Conservation (phyloP, 1,140 invertebrate genomes). For the Drosophila grimshawi region DNA sequence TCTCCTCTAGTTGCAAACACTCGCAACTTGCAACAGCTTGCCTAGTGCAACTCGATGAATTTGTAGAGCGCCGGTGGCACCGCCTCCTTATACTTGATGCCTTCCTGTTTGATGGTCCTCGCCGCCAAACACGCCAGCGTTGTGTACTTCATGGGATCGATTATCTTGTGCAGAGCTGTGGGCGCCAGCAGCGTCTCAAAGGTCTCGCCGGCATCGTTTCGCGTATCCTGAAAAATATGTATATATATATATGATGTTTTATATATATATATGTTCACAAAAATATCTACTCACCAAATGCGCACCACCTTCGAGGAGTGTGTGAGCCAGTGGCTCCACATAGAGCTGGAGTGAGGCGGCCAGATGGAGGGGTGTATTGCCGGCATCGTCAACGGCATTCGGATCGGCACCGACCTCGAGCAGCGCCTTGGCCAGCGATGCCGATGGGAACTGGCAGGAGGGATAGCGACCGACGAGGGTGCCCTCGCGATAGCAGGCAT, state of each 20-base stretch:
- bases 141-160: conserved; percentile 92
- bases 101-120: conserved; percentile 86
- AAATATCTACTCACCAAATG: conserved; percentile 87
- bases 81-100: conserved; percentile 63
- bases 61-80: conserved; percentile 75
- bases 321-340: conserved; percentile 88
- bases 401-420: conserved; percentile 93
- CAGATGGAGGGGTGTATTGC: conserved; percentile 86
- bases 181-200: conserved; percentile 89
- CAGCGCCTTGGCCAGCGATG: conserved; percentile 90
- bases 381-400: conserved; percentile 90
- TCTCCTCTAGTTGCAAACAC: conserved; percentile 34
- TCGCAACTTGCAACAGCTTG: conserved; percentile 19
- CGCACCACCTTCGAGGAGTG: conserved; percentile 91
- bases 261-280: neutral
- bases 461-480: conserved; percentile 88
- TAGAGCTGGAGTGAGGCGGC: conserved; percentile 86
- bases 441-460: conserved; percentile 90
- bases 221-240: conserved; percentile 87
- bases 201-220: conserved; percentile 91
- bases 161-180: conserved; percentile 87
- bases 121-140: conserved; percentile 93
- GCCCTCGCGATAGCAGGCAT: conserved; percentile 89
- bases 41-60: conserved; percentile 82
- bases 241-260: neutral